Evolutionary conservation across 2,888 invertebrate genomes (phyloP).

Genomic region (Ctena decussata): DNA sequence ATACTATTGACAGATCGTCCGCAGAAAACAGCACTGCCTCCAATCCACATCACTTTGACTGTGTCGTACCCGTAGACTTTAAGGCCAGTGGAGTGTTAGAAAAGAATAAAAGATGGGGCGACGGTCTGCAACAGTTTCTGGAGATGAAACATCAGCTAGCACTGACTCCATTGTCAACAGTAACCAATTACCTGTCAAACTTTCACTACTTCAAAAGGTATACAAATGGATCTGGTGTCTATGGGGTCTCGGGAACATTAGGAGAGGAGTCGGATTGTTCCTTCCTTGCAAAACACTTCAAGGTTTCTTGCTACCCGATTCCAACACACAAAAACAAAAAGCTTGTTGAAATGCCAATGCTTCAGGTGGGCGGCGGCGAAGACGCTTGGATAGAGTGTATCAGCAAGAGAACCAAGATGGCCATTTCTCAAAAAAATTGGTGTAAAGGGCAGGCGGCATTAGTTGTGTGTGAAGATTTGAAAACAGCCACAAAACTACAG

Average conservation of each 20-base stretch:
- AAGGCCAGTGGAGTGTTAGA: slow-evolving; percentile 64
- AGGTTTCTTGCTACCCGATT: slow-evolving; percentile 37
- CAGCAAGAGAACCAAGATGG: neutral
- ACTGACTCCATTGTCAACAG: slow-evolving; percentile 40
- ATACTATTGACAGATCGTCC: slow-evolving; percentile 29
- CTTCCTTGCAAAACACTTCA: slow-evolving; percentile 59
- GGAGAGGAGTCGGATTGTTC: slow-evolving; percentile 76
- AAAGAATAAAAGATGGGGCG: slow-evolving; percentile 58
- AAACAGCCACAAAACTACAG: slow-evolving; percentile 4
- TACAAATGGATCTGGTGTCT: slow-evolving; percentile 47
- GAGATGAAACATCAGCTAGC: slow-evolving; percentile 60
- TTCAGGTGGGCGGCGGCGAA: neutral
- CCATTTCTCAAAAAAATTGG: neutral
- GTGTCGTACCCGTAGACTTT: slow-evolving; percentile 62
- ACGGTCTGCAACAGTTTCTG: slow-evolving; percentile 69
- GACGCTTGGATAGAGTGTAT: neutral
- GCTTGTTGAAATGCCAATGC: slow-evolving; percentile 32
- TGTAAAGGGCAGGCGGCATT: neutral
- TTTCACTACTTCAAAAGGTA: slow-evolving; percentile 45
- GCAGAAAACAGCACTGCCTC: slow-evolving; percentile 31
- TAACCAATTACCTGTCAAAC: slow-evolving; percentile 62
- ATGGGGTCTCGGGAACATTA: slow-evolving; percentile 78
- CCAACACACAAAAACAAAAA: slow-evolving; percentile 42
- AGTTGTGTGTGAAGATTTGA: slow-evolving; percentile 31
- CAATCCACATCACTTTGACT: neutral